These are phyloP conservation scores for Sebastiscus albofasciatus DNA, from an alignment of 2,797 vertebrate species.

Conservation along the genomic window DNA sequence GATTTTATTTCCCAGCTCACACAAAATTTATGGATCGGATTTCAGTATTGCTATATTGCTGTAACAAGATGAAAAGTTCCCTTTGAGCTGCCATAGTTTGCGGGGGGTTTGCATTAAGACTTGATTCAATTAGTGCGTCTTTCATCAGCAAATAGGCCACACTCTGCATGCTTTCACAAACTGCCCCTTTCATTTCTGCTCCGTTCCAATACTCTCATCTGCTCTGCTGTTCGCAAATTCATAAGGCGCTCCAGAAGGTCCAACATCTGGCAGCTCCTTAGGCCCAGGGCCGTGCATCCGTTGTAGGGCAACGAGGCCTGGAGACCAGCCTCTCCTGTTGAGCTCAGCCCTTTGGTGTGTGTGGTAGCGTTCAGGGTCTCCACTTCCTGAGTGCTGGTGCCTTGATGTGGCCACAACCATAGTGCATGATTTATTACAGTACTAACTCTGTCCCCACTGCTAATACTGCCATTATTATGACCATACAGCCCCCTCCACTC, in stretches of 20 bases:
- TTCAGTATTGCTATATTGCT: slow-evolving; percentile 9
- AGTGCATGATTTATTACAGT: slow-evolving; percentile 74
- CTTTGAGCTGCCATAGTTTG: slow-evolving; percentile 43
- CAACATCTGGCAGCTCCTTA: slow-evolving; percentile 78
- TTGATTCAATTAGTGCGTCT: slow-evolving; percentile 70
- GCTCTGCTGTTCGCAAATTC: slow-evolving; percentile 60
- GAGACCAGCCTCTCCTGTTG: slow-evolving; percentile 72
- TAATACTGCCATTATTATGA: slow-evolving; percentile 68
- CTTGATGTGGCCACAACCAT: slow-evolving; percentile 78
- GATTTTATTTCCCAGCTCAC: not conserved
- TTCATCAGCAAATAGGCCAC: slow-evolving; percentile 64
- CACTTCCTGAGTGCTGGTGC: slow-evolving; percentile 72
- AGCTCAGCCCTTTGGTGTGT: slow-evolving; percentile 76
- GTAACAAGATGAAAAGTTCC: slow-evolving; percentile 59
- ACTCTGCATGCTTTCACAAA: slow-evolving; percentile 33
- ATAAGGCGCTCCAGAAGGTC: slow-evolving; percentile 61
- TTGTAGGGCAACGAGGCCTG: slow-evolving; percentile 65
- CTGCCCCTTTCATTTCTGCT: slow-evolving; percentile 49
- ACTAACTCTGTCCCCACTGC: slow-evolving; percentile 62
- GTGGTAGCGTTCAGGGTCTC: slow-evolving; percentile 65
- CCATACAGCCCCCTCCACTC: slow-evolving; percentile 29
- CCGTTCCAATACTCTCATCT: slow-evolving; percentile 61
- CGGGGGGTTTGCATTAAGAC: slow-evolving; percentile 42
- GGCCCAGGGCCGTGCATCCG: slow-evolving; percentile 63
- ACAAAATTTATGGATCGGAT: slow-evolving; percentile 10